Evolutionary conservation across 2,113 vertebrate species (phyloP), one percentile per base, ranked within the genome.

Genomic region (Nycticebus coucang): DNA sequence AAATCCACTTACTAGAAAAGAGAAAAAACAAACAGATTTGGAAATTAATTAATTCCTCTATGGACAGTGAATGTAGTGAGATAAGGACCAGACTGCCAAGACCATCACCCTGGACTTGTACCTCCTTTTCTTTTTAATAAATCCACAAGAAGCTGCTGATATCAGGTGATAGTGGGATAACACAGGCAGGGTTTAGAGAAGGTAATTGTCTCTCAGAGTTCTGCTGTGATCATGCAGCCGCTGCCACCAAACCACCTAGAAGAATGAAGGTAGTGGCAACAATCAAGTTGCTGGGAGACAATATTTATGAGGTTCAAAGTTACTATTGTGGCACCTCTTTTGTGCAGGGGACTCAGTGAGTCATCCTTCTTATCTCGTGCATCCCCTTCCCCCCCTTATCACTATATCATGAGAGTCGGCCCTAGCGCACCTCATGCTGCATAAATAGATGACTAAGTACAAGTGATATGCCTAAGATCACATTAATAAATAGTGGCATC

Each of bases 21-120:
- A 50, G 5, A 77, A 57, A 80, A 82, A n/a, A 18, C 41, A 74
- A 72, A n/a, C 30, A 45, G 10, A 26, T 45, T 33, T 80, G 28
- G 30, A 94, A 79, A 94, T 92, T 21, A 89, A 85, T 83, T 33
- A 37, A 15, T 60, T 75, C 83, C 60, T 80, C 64, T 14, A 69
- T 71, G 53, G 26, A 45, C 4, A 84, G 33, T 87, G 71, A 79
- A 59, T n/a, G 41, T 9, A 21, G 18, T 30, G 66, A 37, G 19
- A 78, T 5, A 72, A 78, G 53, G 18, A 13, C 9, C n/a, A 80
- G 30, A 22, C 28, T 33, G 21, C 24, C 69, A 75, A 14, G 8
- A 59, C 4, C 4, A 3, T 62, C 21, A 78, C 41, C 8, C 33
- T 57, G 55, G 30, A 13, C n/a, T 75, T 74, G n/a, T 5, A 24